Evolutionary conservation across 1,140 invertebrate genomes (phyloP).

Genomic region (Cataglyphis hispanica): DNA sequence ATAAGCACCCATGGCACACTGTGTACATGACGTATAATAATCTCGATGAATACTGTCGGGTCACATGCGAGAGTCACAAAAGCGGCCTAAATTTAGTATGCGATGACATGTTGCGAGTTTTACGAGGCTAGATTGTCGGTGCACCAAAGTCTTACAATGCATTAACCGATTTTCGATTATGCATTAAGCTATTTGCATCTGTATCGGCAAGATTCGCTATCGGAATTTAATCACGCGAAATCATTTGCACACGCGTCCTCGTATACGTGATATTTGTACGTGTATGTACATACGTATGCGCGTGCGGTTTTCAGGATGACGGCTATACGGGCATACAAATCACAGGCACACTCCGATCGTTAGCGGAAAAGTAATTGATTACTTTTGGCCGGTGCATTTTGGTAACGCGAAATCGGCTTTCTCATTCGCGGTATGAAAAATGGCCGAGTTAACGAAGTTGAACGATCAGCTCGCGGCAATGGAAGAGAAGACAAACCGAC

Average conservation of each 20-base stretch:
- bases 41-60: conserved; percentile 72
- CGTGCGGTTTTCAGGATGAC: conserved; percentile 39
- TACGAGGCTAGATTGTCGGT: conserved; percentile 53
- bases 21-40: conserved; percentile 69
- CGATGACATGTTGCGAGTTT: conserved; percentile 63
- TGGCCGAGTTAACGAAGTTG: conserved; percentile 72
- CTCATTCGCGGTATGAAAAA: conserved; percentile 69
- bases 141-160: conserved; percentile 36
- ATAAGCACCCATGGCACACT: conserved; percentile 69
- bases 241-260: conserved; percentile 13
- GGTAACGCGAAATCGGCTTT: conserved; percentile 70
- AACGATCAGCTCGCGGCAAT: conserved; percentile 58
- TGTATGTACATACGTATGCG: not conserved
- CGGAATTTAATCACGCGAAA: conserved; percentile 54
- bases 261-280: not conserved
- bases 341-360: conserved; percentile 44
- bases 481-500: conserved; percentile 54
- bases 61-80: conserved; percentile 74
- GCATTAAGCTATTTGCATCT: conserved; percentile 42
- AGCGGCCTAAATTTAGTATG: conserved; percentile 66
- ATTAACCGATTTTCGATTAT: conserved; percentile 45
- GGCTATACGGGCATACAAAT: conserved; percentile 22
- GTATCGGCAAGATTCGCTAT: conserved; percentile 15
- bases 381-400: conserved; percentile 69
- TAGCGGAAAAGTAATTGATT: conserved; percentile 71